A percentile compares a stretch with the other conserved stretches of the same genome.
phyloP scores from a whole-genome alignment of 1,140 invertebrate species.

The Helicoverpa zea region DNA sequence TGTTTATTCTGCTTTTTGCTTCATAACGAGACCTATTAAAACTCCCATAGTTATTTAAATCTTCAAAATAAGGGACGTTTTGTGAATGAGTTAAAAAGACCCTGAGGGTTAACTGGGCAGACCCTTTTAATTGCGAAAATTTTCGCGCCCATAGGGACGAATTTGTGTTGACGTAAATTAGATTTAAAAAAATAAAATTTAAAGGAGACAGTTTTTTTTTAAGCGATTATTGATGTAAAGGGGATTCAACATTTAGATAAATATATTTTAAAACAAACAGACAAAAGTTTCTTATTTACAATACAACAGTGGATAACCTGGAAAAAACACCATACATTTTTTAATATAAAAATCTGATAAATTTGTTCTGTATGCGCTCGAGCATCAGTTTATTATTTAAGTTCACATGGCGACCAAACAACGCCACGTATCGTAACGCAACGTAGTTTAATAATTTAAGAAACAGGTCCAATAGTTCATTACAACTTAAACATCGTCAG shows the following conservation, averaged over 20 bases:
- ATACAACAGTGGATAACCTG: too few relatives aligned
- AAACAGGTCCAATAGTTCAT: too few relatives aligned
- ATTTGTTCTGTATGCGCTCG: too few relatives aligned
- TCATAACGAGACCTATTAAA: slow-evolving; percentile 29
- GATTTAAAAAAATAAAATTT: slow-evolving; percentile 16
- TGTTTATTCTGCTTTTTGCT: slow-evolving; percentile 16
- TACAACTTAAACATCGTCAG: too few relatives aligned
- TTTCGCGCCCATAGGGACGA: slow-evolving; percentile 28
- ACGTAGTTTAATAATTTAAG: too few relatives aligned
- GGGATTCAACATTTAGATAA: background rate
- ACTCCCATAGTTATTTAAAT: slow-evolving; percentile 35
- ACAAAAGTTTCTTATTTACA: too few relatives aligned
- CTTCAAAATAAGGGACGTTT: slow-evolving; percentile 22
- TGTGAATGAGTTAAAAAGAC: slow-evolving; percentile 37
- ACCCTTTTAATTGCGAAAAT: slow-evolving; percentile 45
- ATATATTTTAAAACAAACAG: too few relatives aligned
- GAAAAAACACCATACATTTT: too few relatives aligned
- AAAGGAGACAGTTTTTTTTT: background rate
- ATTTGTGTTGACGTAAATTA: slow-evolving; percentile 35
- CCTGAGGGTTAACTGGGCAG: slow-evolving; percentile 12
- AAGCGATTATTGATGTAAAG: background rate
- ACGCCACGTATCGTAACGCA: too few relatives aligned
- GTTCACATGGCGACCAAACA: too few relatives aligned
- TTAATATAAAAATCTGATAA: too few relatives aligned
- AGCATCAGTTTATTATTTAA: too few relatives aligned